Conservation (phyloP, 2,888 invertebrate genomes). For the Tenthredo livida region DNA sequence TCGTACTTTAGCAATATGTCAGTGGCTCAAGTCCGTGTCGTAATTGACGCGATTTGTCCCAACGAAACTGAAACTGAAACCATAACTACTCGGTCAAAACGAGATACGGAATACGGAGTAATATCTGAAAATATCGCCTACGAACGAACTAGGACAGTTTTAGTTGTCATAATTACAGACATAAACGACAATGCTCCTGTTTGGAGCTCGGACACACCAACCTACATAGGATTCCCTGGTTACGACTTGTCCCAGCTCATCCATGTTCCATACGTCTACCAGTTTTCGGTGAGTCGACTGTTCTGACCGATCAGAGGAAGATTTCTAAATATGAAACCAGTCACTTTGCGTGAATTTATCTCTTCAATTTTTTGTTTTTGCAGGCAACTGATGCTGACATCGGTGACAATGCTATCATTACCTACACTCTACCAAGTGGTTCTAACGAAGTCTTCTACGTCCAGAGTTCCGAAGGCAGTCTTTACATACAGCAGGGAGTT, state of each 20-base stretch:
- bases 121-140: constrained; percentile 43
- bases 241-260: constrained; percentile 34
- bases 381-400: constrained; percentile 53
- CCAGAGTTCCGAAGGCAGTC: constrained; percentile 44
- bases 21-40: constrained; percentile 51
- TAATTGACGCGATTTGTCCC: constrained; percentile 45
- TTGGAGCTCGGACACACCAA: constrained; percentile 46
- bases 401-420: constrained; percentile 41
- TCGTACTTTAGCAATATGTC: constrained; percentile 47
- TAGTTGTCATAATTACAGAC: constrained; percentile 45
- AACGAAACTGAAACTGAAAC: background rate
- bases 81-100: constrained; percentile 1
- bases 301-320: too few relatives aligned
- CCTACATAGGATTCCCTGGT: constrained; percentile 41
- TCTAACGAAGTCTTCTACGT: constrained; percentile 42
- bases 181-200: constrained; percentile 53
- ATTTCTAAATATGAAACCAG: too few relatives aligned
- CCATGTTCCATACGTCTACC: constrained; percentile 33
- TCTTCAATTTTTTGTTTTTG: background rate
- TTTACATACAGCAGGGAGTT: constrained; percentile 46
- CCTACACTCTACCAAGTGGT: constrained; percentile 33
- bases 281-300: constrained; percentile 43
- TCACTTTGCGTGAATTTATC: background rate
- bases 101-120: constrained; percentile 43
- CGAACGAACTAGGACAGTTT: constrained; percentile 36